These are phyloP conservation scores for Thalpophila matura DNA, from an alignment of 2,888 invertebrate genomes.

Conservation along the genomic window DNA sequence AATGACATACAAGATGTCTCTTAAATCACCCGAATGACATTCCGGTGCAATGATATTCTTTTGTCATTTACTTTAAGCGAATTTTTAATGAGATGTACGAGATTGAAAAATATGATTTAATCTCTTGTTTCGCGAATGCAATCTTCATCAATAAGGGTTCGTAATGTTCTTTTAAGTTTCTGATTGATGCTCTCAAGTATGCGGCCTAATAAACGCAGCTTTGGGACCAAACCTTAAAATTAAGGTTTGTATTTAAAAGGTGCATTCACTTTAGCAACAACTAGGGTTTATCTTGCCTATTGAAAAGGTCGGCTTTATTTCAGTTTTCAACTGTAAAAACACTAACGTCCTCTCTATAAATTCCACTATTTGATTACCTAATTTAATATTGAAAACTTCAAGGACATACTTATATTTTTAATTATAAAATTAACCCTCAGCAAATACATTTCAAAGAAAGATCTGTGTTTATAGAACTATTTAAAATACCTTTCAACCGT, in stretches of 20 bases:
- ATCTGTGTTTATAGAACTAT: slow-evolving; percentile 30
- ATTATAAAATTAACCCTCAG: neutral
- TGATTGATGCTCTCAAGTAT: slow-evolving; percentile 38
- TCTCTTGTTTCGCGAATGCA: slow-evolving; percentile 69
- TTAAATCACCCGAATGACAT: slow-evolving; percentile 81
- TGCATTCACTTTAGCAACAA: neutral
- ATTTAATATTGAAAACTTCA: too few species aligned
- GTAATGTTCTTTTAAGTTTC: slow-evolving; percentile 54
- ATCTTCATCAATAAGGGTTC: slow-evolving; percentile 67
- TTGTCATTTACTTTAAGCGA: slow-evolving; percentile 86
- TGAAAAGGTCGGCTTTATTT: too few species aligned
- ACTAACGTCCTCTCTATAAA: too few species aligned
- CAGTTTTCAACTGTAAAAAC: too few species aligned
- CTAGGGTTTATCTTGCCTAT: too few species aligned
- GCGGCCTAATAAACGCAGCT: neutral
- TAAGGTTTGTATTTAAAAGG: neutral
- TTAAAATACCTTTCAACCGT: slow-evolving; percentile 60
- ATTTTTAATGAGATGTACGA: slow-evolving; percentile 85
- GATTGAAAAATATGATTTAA: slow-evolving; percentile 79
- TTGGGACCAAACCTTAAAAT: neutral
- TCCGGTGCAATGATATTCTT: slow-evolving; percentile 73
- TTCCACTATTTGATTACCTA: too few species aligned
- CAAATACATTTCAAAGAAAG: neutral
- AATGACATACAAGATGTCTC: slow-evolving; percentile 80
- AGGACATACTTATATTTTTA: neutral